Conservation (phyloP, 2,797 vertebrate genomes). For the Orientallactaga sibirica region DNA sequence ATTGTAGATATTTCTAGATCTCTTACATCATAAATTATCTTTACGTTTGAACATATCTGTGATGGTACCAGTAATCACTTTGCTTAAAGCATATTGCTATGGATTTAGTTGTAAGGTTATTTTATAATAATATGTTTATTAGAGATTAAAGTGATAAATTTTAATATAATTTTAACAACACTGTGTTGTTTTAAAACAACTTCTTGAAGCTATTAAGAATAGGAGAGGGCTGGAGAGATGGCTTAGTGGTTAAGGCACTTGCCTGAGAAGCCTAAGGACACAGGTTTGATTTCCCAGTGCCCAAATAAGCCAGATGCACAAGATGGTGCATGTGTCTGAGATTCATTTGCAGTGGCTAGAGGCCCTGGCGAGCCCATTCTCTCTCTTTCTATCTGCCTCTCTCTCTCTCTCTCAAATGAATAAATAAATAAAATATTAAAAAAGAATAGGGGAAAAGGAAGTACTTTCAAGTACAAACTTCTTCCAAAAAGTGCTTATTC, state of each 20-base stretch:
- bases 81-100: constrained; percentile 19
- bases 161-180: constrained; percentile 39
- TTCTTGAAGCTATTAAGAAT: constrained; percentile 53
- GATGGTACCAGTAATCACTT: constrained; percentile 53
- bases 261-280: too few relatives aligned
- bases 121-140: constrained; percentile 39
- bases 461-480: constrained; percentile 4
- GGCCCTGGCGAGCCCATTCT: too few relatives aligned
- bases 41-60: constrained; percentile 30
- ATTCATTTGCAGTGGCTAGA: too few relatives aligned
- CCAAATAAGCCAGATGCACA: too few relatives aligned
- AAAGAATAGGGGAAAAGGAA: not conserved
- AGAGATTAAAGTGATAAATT: constrained; percentile 41
- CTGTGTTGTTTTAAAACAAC: constrained; percentile 36
- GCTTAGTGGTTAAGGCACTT: too few relatives aligned
- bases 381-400: too few relatives aligned
- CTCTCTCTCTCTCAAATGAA: too few relatives aligned
- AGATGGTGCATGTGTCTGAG: too few relatives aligned
- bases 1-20: not conserved
- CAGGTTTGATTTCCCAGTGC: too few relatives aligned
- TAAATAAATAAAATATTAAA: too few relatives aligned
- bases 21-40: constrained; percentile 34
- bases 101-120: constrained; percentile 37
- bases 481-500: too few relatives aligned
- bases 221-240: not conserved